phyloP scores from a whole-genome alignment of 2,113 vertebrate genomes.

The Ellobius talpinus region DNA sequence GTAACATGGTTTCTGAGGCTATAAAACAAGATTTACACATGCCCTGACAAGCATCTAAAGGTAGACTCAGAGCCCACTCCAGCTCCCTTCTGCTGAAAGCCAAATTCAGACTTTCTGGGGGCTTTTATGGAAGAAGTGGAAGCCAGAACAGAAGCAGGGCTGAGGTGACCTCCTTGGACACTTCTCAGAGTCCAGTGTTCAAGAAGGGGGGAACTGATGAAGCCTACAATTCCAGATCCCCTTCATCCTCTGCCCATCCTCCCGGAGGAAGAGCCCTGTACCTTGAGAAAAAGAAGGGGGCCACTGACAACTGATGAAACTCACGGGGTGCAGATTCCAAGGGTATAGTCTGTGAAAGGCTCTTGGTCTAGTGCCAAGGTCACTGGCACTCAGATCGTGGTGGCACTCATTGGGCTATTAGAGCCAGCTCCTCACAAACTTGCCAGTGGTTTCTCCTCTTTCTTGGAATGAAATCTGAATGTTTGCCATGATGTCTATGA shows the following conservation, averaged over 20 bases:
- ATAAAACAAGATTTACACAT: rapidly evolving
- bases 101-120: not conserved
- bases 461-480: not conserved
- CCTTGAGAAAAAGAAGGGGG: not conserved
- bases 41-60: not conserved
- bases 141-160: not conserved
- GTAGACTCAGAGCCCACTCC: not conserved
- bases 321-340: not conserved
- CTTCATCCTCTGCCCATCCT: not conserved
- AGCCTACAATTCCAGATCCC: not conserved
- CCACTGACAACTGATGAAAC: not conserved
- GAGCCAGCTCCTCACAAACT: not conserved
- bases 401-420: not conserved
- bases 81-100: not conserved
- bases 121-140: not conserved
- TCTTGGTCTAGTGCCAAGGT: not conserved
- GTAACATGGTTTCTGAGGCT: not conserved
- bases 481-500: not conserved
- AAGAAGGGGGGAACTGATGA: not conserved
- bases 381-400: rapidly evolving
- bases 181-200: not conserved
- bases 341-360: not conserved
- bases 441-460: not conserved
- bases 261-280: not conserved
- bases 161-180: not conserved